Percentiles rank a stretch among this genome's conserved stretches.
Conservation (phyloP, 2,113 vertebrate species). For the Circaetus cinerascens region DNA sequence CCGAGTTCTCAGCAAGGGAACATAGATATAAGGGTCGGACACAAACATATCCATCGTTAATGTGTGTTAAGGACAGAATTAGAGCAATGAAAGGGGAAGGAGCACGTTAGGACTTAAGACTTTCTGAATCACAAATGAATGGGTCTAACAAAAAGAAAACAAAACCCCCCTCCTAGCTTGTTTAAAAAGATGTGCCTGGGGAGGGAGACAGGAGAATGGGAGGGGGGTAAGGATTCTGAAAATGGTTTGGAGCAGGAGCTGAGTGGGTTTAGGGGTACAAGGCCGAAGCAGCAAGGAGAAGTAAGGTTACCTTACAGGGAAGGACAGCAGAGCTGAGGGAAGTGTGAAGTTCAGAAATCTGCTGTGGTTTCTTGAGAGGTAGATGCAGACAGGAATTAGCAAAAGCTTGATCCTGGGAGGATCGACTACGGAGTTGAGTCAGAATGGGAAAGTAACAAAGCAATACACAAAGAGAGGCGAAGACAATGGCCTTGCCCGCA, state of each 20-base stretch:
- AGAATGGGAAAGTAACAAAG: background rate
- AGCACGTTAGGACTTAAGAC: background rate
- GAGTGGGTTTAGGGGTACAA: background rate
- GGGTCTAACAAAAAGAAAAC: background rate
- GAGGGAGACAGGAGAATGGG: background rate
- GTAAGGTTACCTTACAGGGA: background rate
- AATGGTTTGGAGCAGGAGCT: background rate
- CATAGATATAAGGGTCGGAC: rapidly evolving
- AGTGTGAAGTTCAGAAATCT: background rate
- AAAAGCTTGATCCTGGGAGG: background rate
- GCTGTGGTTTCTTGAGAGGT: background rate
- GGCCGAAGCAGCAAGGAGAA: background rate
- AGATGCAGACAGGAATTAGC: background rate
- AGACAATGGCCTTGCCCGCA: rapidly evolving
- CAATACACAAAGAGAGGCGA: background rate
- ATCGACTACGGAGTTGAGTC: background rate
- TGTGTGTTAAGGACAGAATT: background rate
- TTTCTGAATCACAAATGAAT: background rate
- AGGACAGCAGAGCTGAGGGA: background rate
- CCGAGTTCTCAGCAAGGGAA: background rate
- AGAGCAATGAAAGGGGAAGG: background rate
- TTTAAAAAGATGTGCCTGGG: background rate
- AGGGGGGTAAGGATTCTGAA: background rate
- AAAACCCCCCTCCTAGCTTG: background rate
- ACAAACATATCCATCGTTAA: background rate